Percentiles rank a stretch among this genome's conserved stretches.
Evolutionary conservation across 2,797 vertebrate genomes (phyloP).

Genomic region (Sebastes minor): DNA sequence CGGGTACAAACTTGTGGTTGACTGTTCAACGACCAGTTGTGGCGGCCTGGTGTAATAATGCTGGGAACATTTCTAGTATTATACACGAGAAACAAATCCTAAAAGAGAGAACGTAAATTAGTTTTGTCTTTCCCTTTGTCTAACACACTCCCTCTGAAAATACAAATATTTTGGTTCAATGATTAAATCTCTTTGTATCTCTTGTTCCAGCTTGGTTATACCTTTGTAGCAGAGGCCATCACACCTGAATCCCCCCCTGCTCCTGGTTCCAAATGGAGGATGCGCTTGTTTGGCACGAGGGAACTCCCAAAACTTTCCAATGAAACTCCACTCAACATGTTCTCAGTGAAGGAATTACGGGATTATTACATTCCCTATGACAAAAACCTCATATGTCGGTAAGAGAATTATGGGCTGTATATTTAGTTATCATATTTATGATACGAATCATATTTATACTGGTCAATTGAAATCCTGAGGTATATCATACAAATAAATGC

Average conservation of each 20-base stretch:
- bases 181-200: not conserved
- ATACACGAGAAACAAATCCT: not conserved
- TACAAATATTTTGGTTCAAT: not conserved
- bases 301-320: constrained; percentile 79
- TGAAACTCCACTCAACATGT: constrained; percentile 76
- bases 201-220: constrained; percentile 84
- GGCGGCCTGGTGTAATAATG: not conserved
- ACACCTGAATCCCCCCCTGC: constrained; percentile 64
- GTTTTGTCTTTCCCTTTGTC: not conserved
- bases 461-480: not conserved
- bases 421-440: not conserved
- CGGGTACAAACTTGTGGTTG: not conserved
- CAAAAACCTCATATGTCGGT: constrained; percentile 88
- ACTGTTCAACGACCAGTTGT: not conserved
- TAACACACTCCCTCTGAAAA: not conserved
- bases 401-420: constrained; percentile 10
- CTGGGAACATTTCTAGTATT: not conserved
- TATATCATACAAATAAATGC: not conserved
- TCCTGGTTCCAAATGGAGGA: constrained; percentile 82
- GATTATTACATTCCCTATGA: constrained; percentile 90
- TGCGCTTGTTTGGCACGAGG: constrained; percentile 85
- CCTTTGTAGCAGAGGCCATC: constrained; percentile 87
- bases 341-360: constrained; percentile 84
- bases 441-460: not conserved
- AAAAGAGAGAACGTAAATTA: not conserved